Conservation (phyloP, 2,113 vertebrate species). For the Ciconia boyciana region DNA sequence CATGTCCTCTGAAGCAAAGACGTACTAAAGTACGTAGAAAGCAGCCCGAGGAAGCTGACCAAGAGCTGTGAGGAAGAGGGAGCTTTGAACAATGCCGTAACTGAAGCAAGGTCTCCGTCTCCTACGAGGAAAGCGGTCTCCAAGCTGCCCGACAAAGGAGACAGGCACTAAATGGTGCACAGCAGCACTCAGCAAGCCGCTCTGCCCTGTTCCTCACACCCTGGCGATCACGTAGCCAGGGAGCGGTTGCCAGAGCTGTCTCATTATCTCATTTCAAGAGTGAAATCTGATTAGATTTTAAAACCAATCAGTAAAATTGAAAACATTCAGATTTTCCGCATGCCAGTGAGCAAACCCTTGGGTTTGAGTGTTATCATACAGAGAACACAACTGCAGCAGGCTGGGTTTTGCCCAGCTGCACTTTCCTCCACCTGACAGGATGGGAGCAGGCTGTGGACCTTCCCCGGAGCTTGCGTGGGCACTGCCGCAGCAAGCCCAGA, state of each 20-base stretch:
- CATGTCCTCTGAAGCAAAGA: not conserved
- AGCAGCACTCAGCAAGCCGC: not conserved
- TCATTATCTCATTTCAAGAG: conserved; percentile 23
- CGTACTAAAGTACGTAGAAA: not conserved
- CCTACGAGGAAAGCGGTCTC: not conserved
- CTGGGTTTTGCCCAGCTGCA: not conserved
- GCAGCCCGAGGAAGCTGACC: not conserved
- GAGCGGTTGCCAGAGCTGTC: not conserved
- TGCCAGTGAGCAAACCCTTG: not conserved
- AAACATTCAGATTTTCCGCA: not conserved
- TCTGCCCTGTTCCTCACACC: not conserved
- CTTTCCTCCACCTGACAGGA: not conserved
- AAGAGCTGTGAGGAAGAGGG: not conserved
- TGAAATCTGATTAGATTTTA: conserved; percentile 27
- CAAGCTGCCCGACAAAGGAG: accelerated
- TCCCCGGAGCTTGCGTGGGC: not conserved
- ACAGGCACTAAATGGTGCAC: not conserved
- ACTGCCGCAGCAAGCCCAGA: not conserved
- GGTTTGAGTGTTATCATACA: accelerated
- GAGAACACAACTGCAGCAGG: not conserved
- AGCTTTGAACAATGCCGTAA: not conserved
- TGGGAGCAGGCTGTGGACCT: not conserved
- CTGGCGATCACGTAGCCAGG: not conserved
- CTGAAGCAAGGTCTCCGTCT: not conserved
- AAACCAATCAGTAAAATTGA: not conserved